phyloP scores from a whole-genome alignment of 2,888 invertebrate genomes.

The Synanthedon formicaeformis region DNA sequence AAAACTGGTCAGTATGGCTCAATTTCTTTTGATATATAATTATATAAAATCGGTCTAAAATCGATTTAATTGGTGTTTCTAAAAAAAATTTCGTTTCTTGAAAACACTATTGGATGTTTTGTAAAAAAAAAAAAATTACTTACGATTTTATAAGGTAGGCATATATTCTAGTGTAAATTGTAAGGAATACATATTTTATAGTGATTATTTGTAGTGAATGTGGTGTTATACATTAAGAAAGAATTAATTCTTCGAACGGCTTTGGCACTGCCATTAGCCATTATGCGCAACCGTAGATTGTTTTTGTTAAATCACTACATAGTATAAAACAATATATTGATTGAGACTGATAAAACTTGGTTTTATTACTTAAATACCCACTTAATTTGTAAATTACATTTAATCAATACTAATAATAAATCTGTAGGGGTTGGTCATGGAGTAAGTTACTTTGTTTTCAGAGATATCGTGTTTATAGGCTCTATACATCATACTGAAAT shows the following conservation, averaged over 20 bases:
- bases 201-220: not conserved
- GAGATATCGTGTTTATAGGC: no score
- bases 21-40: no score
- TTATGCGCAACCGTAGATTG: conserved; percentile 32
- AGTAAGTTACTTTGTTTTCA: no score
- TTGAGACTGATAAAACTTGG: conserved; percentile 42
- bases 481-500: no score
- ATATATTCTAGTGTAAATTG: no score
- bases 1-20: not conserved
- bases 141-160: no score
- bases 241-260: conserved; percentile 3
- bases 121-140: no score
- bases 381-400: conserved; percentile 1
- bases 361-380: conserved; percentile 16
- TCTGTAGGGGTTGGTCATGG: no score
- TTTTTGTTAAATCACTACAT: no score
- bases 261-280: conserved; percentile 13
- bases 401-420: no score
- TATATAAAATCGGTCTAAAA: no score
- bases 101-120: not conserved
- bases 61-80: no score
- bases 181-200: not conserved
- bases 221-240: not conserved
- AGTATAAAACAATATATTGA: conserved; percentile 22
- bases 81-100: not conserved